Evolutionary conservation across 2,888 invertebrate genomes (phyloP), one percentile per base, ranked within the genome.

Genomic region (Protophormia terraenovae): DNA sequence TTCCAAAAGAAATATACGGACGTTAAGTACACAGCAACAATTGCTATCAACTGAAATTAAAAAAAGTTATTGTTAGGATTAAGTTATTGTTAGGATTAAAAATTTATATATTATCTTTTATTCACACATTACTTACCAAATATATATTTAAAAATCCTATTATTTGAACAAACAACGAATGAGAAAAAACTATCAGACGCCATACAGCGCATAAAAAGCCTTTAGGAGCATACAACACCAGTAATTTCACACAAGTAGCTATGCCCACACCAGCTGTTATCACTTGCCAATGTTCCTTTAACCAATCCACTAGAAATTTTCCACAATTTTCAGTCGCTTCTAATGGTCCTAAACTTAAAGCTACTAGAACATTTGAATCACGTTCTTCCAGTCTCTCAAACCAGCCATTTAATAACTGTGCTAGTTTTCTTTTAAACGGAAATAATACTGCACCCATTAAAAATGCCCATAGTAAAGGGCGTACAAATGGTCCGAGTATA

Each of bases 381-480:
- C 95, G 94, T 83, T 94, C 94, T 89, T 96, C 96, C 53, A 96
- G 91, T 73, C 94, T 93, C 89, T 95, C 94, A 90, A 97, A 96
- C 98, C 98, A 98, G 87, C 95, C 94, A 88, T 96, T 95, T 24
- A 97, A 94, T 84, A 95, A 93, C 83, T 95, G 95, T 0, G 97
- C 95, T 58, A 98, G 92, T 77, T 95, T 95, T 84, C 96, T 95
- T 92, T 99, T 99, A 90, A 98, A 96, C 0, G 99, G 99, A 92
- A 98, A 98, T n/a, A 99, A 94, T 47, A 98, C 96, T 0, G 98
- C 98, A n/a, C 99, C 99, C 89, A 98, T 97, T 38, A 99, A 93
- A 78, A 98, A 94, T 0, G 99, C 98, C 99, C 99, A 99, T 88
- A 99, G 94, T 73, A 99, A 93, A 0, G 99, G 98, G 88, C 97